Percentiles rank a stretch among this genome's conserved stretches.
These are phyloP conservation scores for Noctua janthina DNA, from an alignment of 2,888 invertebrate species.

Conservation along the genomic window DNA sequence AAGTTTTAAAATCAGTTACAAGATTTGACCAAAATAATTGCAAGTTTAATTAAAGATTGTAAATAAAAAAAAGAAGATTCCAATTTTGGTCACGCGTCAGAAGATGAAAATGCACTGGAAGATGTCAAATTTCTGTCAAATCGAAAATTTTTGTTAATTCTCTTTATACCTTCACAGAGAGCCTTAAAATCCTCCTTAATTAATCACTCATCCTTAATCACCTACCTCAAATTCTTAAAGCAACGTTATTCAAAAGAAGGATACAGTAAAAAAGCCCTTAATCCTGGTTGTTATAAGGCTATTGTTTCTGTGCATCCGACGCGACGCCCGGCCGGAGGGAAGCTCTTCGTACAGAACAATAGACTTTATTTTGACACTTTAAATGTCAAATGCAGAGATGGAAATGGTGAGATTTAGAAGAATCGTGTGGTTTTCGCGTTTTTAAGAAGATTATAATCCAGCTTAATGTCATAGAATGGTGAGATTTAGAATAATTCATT, in stretches of 20 bases:
- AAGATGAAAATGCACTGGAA: not conserved
- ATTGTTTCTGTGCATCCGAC: constrained; percentile 53
- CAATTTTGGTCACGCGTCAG: not conserved
- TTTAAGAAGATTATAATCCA: constrained; percentile 20
- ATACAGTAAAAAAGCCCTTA: constrained; percentile 33
- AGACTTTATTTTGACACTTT: constrained; percentile 58
- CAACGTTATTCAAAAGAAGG: constrained; percentile 40
- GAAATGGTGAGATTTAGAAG: constrained; percentile 1
- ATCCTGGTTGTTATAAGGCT: constrained; percentile 42
- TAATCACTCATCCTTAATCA: constrained; percentile 35
- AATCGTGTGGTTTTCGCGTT: constrained; percentile 12
- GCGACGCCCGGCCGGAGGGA: constrained; percentile 8
- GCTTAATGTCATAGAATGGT: not conserved
- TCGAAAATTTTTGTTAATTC: not conserved
- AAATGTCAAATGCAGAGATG: constrained; percentile 55
- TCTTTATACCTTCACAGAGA: not conserved
- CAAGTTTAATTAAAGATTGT: not conserved
- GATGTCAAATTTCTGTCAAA: not conserved
- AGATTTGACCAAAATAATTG: not conserved
- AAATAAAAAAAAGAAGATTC: not conserved
- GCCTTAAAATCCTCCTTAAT: constrained; percentile 12
- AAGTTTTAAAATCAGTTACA: not conserved
- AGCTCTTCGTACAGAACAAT: constrained; percentile 44
- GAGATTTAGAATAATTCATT: not conserved
- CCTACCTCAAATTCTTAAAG: constrained; percentile 21